Conservation (phyloP, 2,797 vertebrate genomes). For the Artibeus jamaicensis region DNA sequence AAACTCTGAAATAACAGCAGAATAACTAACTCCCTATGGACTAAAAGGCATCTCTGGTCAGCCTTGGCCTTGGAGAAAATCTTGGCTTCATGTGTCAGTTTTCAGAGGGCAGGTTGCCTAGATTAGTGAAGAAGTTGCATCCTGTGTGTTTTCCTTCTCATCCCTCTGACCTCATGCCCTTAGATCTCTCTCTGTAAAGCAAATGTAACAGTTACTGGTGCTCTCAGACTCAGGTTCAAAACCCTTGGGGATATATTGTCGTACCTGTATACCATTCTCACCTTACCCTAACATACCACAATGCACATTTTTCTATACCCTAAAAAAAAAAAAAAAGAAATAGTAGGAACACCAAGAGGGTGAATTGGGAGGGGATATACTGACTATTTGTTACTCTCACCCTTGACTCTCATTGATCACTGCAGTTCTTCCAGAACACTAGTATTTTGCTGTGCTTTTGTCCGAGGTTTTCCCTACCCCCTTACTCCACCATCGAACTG, state of each 20-base stretch:
- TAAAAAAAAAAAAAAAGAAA: background rate
- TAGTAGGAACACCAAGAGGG: background rate
- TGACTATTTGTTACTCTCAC: background rate
- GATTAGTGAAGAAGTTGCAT: background rate
- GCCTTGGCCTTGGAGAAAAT: background rate
- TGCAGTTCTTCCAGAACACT: background rate
- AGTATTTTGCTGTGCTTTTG: background rate
- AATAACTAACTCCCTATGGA: background rate
- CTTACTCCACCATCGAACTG: background rate
- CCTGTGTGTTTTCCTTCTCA: background rate
- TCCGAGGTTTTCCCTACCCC: background rate
- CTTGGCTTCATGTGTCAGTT: background rate
- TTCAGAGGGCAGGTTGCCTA: background rate
- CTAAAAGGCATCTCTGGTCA: slow-evolving; percentile 2
- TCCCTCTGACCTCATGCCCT: background rate
- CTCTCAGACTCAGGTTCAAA: background rate
- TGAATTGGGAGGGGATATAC: background rate
- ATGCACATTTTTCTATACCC: background rate
- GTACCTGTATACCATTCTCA: background rate
- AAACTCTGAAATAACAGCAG: slow-evolving; percentile 18
- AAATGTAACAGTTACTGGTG: background rate
- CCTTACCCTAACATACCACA: background rate
- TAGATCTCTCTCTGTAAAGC: background rate
- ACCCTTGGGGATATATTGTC: background rate
- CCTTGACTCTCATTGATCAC: background rate